Conservation (phyloP, 2,113 vertebrate genomes). For the Oncorhynchus masou region DNA sequence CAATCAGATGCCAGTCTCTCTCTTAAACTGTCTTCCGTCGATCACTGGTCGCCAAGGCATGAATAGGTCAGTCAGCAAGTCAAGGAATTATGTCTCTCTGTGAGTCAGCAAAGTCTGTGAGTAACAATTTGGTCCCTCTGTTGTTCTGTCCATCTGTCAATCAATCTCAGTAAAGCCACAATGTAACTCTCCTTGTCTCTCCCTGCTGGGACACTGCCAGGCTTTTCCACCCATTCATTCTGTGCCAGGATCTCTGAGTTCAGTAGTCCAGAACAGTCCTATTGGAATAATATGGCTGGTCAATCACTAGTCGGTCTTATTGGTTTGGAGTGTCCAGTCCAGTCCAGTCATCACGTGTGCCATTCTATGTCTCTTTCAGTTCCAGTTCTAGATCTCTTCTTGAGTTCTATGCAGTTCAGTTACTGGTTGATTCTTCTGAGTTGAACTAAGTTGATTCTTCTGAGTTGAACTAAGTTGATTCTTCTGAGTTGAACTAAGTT, state of each 20-base stretch:
- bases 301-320: not conserved
- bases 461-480: too few relatives aligned
- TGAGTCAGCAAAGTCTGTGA: too few relatives aligned
- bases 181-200: not conserved
- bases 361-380: too few relatives aligned
- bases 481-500: not conserved
- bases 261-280: constrained; percentile 33
- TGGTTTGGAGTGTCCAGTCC: not conserved
- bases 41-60: not conserved
- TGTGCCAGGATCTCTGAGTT: constrained; percentile 1
- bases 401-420: too few relatives aligned
- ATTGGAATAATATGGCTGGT: not conserved
- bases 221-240: not conserved
- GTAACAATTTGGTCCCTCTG: not conserved
- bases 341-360: not conserved
- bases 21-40: not conserved
- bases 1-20: not conserved
- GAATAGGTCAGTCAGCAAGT: not conserved
- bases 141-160: not conserved
- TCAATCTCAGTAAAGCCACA: constrained; percentile 29
- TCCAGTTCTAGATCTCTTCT: too few relatives aligned
- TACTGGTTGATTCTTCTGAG: not conserved
- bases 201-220: not conserved
- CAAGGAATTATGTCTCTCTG: too few relatives aligned
- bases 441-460: too few relatives aligned